phyloP scores from a whole-genome alignment of 2,797 vertebrate species.

The Enteromius viviparus region DNA sequence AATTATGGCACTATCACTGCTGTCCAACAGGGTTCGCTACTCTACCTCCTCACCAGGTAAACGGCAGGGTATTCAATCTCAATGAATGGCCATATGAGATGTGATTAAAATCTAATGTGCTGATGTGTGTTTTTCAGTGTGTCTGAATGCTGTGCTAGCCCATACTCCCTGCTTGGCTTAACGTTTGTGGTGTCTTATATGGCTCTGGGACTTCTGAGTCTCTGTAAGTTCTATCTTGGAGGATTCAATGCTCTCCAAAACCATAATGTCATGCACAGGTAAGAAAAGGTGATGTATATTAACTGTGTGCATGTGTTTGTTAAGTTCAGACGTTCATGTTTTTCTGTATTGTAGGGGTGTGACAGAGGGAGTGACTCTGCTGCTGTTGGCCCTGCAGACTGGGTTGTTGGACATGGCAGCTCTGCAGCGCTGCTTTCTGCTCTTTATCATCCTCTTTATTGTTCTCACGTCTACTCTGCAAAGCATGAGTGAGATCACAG shows the following conservation, averaged over 20 bases:
- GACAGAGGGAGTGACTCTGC: constrained; percentile 86
- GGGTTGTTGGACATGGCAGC: constrained; percentile 85
- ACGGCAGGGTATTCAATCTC: neutral
- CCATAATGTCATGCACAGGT: constrained; percentile 90
- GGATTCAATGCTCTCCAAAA: constrained; percentile 82
- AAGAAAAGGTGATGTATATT: constrained; percentile 42
- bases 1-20: constrained; percentile 64
- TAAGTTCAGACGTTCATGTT: neutral
- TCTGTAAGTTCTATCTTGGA: constrained; percentile 87
- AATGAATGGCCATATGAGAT: neutral
- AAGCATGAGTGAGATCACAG: constrained; percentile 89
- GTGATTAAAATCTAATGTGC: constrained; percentile 53
- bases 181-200: constrained; percentile 88
- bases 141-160: constrained; percentile 86
- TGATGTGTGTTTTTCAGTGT: constrained; percentile 74
- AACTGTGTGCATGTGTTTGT: neutral
- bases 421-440: constrained; percentile 88
- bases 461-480: constrained; percentile 88
- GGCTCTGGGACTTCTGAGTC: constrained; percentile 83
- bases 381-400: constrained; percentile 88
- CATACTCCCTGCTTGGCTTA: constrained; percentile 87
- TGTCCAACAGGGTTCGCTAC: constrained; percentile 79
- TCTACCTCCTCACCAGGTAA: constrained; percentile 85
- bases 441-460: constrained; percentile 93
- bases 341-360: constrained; percentile 76